phyloP scores from a whole-genome alignment of 1,140 invertebrate genomes.

The Drosophila kepulauana region DNA sequence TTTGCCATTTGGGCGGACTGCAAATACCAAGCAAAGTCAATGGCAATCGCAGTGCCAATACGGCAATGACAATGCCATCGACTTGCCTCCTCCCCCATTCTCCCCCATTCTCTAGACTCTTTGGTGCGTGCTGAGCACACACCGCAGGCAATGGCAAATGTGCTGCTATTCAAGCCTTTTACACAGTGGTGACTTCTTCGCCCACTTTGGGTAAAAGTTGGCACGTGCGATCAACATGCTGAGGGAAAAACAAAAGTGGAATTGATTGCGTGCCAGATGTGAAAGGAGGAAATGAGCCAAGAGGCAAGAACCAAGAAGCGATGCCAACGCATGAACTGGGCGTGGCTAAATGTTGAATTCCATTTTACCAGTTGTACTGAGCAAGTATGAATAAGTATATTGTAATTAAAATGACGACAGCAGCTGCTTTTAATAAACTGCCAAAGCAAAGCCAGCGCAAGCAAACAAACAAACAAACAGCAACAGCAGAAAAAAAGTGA shows the following conservation, averaged over 20 bases:
- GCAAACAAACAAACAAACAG: constrained; percentile 18
- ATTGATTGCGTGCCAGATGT: constrained; percentile 79
- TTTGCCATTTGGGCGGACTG: constrained; percentile 43
- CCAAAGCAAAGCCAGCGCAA: constrained; percentile 70
- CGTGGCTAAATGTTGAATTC: constrained; percentile 29
- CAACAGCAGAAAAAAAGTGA: constrained; percentile 18
- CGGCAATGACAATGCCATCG: constrained; percentile 7
- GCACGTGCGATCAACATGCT: constrained; percentile 46
- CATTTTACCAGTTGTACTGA: not conserved
- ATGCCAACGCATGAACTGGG: constrained; percentile 15
- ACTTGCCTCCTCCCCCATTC: not conserved
- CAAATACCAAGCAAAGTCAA: constrained; percentile 65
- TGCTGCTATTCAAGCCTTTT: constrained; percentile 43
- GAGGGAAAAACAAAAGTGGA: constrained; percentile 56
- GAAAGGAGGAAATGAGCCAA: constrained; percentile 50
- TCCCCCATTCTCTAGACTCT: no score
- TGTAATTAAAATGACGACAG: constrained; percentile 79
- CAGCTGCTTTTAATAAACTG: constrained; percentile 77
- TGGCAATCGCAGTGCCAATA: constrained; percentile 40
- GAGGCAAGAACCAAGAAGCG: constrained; percentile 3
- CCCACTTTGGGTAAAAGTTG: constrained; percentile 8
- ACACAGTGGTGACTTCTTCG: constrained; percentile 3
- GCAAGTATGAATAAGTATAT: constrained; percentile 53
- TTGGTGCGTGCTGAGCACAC: constrained; percentile 27
- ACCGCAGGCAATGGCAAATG: constrained; percentile 8